Evolutionary conservation across 2,113 vertebrate genomes (phyloP), one percentile per base, ranked within the genome.

Genomic region (Zosterops lateralis): DNA sequence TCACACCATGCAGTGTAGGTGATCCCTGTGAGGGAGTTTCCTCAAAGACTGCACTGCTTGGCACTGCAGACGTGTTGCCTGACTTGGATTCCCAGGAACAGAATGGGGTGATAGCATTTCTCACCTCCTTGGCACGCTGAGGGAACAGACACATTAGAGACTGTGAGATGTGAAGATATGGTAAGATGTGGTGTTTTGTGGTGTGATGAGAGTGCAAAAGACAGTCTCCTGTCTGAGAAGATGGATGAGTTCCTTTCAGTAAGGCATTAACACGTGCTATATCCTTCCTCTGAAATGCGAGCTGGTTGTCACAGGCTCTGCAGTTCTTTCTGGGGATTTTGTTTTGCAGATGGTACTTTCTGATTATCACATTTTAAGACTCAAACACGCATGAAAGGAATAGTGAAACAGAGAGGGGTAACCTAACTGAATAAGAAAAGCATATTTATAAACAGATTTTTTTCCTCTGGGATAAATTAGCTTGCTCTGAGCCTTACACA

Each of bases 261-360:
- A 80, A 61, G 73, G 76, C n/a, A 28, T 62, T 84, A 47, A 38
- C 75, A 50, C 0, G 0, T 60, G n/a, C 51, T 85, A 24, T 14
- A 71, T 76, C 66, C 73, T 44, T 86, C 40, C 17, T 84, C 25
- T 54, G 82, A 89, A 85, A 58, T 76, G 60, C 0, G 0, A 73
- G 47, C 44, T 77, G 42, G 74, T 66, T 76, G 80, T 92, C 66
- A 36, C 54, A 77, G 84, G 42, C 40, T 95, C 67, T 92, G 78
- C 60, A 64, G 56, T 94, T 83, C n/a, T 96, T 96, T 56, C 71
- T 92, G 38, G 40, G 26, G 44, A 77, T 90, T 95, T 94, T 71
- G 48, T 77, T 91, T 58, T 34, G 56, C 90, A 83, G 78, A 66
- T 86, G 51, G 28, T 64, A 51, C n/a, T 85, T 95, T 62, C 67